Evolutionary conservation across 2,888 invertebrate genomes (phyloP).

Genomic region (Scotopteryx bipunctaria): DNA sequence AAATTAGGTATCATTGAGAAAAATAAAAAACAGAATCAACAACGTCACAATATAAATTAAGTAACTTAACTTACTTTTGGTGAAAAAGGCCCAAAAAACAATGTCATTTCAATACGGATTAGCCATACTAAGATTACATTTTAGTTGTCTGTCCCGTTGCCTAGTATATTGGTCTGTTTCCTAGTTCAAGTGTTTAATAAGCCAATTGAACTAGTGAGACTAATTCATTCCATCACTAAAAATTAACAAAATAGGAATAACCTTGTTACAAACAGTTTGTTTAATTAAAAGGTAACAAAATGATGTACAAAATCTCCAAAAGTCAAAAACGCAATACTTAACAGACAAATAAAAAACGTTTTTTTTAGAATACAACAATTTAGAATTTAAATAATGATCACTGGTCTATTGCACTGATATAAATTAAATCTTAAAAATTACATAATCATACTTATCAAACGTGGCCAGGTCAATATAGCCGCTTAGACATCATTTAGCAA

Average conservation of each 20-base stretch:
- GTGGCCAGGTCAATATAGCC: slow-evolving; percentile 3
- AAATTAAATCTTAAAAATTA: slow-evolving; percentile 15
- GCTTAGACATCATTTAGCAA: neutral
- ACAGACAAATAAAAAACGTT: neutral
- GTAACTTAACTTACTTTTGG: no score
- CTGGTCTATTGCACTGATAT: slow-evolving; percentile 21
- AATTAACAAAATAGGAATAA: no score
- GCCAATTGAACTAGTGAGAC: no score
- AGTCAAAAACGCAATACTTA: no score
- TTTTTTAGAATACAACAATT: neutral
- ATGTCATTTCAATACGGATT: neutral
- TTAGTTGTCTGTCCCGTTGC: neutral
- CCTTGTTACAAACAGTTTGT: no score
- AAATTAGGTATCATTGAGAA: no score
- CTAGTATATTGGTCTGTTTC: no score
- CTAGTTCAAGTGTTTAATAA: no score
- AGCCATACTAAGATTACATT: no score
- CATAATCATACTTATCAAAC: slow-evolving; percentile 9
- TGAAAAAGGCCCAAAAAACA: neutral
- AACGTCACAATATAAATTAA: no score
- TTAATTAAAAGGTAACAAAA: neutral
- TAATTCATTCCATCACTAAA: no score
- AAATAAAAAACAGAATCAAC: no score
- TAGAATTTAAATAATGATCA: slow-evolving; percentile 1
- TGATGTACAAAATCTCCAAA: neutral